These are phyloP conservation scores for Melospiza melodia DNA, from an alignment of 2,113 vertebrate genomes.

Conservation along the genomic window DNA sequence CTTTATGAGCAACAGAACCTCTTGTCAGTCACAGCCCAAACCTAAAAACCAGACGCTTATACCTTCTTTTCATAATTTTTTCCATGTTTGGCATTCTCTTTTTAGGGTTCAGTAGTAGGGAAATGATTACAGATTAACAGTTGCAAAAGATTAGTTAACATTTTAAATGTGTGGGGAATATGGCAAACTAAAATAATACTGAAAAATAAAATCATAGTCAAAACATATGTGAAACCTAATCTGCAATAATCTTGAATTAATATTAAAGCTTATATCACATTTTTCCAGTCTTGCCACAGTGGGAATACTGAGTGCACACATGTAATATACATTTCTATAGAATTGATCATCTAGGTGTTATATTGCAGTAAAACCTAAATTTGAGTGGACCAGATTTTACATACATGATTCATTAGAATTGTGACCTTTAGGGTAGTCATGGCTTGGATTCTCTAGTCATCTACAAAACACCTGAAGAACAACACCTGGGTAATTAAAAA, in stretches of 20 bases:
- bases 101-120: neutral
- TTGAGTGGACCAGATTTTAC: neutral
- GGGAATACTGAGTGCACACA: neutral
- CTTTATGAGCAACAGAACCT: neutral
- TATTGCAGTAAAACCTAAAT: neutral
- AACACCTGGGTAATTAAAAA: neutral
- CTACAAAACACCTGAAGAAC: neutral
- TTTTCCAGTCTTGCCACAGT: neutral
- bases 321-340: neutral
- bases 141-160: slow-evolving; percentile 12
- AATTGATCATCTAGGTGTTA: neutral
- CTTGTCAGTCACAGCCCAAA: slow-evolving; percentile 27
- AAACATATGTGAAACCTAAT: slow-evolving; percentile 43
- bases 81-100: neutral
- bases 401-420: neutral
- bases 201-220: slow-evolving; percentile 10
- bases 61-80: neutral
- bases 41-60: neutral
- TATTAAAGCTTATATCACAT: neutral
- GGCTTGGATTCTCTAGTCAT: neutral
- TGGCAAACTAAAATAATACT: neutral
- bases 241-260: slow-evolving; percentile 19
- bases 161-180: slow-evolving; percentile 13
- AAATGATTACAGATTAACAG: slow-evolving; percentile 8
- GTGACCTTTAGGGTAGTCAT: neutral